phyloP scores from a whole-genome alignment of 2,888 invertebrate genomes.

The Caenorhabditis angaria region DNA sequence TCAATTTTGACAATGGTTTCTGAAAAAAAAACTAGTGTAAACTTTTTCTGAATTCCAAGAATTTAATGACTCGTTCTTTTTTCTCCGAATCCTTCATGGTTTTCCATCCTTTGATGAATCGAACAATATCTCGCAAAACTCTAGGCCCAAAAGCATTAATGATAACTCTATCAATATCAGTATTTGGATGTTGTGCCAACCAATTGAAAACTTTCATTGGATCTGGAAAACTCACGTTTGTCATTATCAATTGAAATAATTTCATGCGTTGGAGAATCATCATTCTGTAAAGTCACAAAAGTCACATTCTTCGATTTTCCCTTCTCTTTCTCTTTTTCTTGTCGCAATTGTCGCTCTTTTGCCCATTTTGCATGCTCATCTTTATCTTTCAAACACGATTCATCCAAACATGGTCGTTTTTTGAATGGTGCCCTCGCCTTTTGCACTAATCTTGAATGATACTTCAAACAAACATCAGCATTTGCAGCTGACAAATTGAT shows the following conservation, averaged over 20 bases:
- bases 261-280: constrained; percentile 31
- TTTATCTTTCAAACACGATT: constrained; percentile 26
- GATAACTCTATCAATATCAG: constrained; percentile 61
- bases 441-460: constrained; percentile 41
- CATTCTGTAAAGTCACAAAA: constrained; percentile 27
- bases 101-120: constrained; percentile 58
- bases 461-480: constrained; percentile 47
- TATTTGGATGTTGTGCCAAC: constrained; percentile 50
- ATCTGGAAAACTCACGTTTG: constrained; percentile 55
- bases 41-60: constrained; percentile 43
- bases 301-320: constrained; percentile 12
- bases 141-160: constrained; percentile 54
- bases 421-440: constrained; percentile 42
- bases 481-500: constrained; percentile 52
- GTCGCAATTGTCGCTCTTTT: not conserved
- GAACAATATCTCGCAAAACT: constrained; percentile 49
- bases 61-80: constrained; percentile 46
- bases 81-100: constrained; percentile 51
- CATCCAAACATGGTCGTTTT: constrained; percentile 44
- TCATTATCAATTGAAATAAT: not conserved
- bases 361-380: constrained; percentile 5
- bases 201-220: constrained; percentile 66
- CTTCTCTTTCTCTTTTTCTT: not conserved
- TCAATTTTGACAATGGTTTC: not conserved
- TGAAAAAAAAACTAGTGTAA: not conserved